These are phyloP conservation scores for Clarias macrocephalus DNA, from an alignment of 2,113 vertebrate species.

Conservation along the genomic window DNA sequence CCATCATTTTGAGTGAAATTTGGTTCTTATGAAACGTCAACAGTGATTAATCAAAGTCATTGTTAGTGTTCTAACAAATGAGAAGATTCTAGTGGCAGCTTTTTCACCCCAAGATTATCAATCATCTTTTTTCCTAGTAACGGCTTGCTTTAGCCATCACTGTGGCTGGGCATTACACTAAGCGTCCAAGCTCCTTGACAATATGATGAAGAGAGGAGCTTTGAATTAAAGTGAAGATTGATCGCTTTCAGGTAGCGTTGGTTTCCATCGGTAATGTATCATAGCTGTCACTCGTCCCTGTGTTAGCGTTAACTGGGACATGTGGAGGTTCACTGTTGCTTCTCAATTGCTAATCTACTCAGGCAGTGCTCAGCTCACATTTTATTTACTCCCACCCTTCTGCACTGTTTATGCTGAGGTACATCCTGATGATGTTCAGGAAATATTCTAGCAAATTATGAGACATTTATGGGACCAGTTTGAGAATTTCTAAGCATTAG, in stretches of 20 bases:
- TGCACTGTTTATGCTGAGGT: slow-evolving; percentile 3
- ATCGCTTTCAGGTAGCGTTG: slow-evolving; percentile 54
- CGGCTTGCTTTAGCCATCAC: slow-evolving; percentile 31
- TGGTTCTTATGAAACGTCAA: slow-evolving; percentile 27
- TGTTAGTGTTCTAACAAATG: slow-evolving; percentile 48
- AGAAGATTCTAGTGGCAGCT: slow-evolving; percentile 26
- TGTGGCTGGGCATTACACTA: slow-evolving; percentile 32
- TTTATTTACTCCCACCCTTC: slow-evolving; percentile 49
- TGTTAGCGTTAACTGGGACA: slow-evolving; percentile 39
- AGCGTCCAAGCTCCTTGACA: slow-evolving; percentile 44
- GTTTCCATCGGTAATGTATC: slow-evolving; percentile 51
- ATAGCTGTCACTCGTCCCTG: slow-evolving; percentile 40
- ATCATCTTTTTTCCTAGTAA: slow-evolving; percentile 38
- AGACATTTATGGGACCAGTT: neutral
- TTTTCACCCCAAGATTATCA: slow-evolving; percentile 45
- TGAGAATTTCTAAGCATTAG: neutral
- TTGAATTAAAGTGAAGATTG: slow-evolving; percentile 61
- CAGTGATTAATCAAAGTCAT: slow-evolving; percentile 45
- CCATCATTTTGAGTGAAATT: slow-evolving; percentile 1
- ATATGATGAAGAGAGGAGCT: slow-evolving; percentile 55
- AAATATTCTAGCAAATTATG: neutral
- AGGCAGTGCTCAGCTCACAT: slow-evolving; percentile 42
- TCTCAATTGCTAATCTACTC: slow-evolving; percentile 50
- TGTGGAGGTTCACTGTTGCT: slow-evolving; percentile 24
- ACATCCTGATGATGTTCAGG: neutral